Base-by-base conservation (phyloP, 2,888 invertebrate genomes). In the Philereme vetulata region DNA sequence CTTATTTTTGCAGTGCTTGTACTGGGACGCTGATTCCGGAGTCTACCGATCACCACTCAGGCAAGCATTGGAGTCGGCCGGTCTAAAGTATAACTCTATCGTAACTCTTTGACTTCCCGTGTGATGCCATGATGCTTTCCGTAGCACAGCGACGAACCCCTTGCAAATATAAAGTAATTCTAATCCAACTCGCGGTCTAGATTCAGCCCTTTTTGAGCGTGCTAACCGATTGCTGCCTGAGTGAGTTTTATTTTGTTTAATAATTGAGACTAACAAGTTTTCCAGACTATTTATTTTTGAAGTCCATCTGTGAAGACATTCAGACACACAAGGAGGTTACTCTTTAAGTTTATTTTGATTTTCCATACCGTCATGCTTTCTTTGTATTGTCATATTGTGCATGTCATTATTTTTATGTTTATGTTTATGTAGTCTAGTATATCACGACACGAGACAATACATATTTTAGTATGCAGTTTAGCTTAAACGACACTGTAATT, bases 1-100 rank as follows among this genome's bases (percentile, higher is more conserved):
- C 80, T 94, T 93, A 93, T 95, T 94, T 94, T 95, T 95, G 90
- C 95, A 95, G 95, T 95, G 95, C 94, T 94, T 95, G 94, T 94
- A 94, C 93, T 92, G 89, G 90, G 93, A 93, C 93, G 93, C 93
- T 93, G 95, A 95, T 93, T 93, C 94, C 92, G 93, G 94, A 93
- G 94, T 93, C 93, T 94, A 94, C 94, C 94, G 94, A 93, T 95
- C 94, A 89, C 95, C 95, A 93, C 93, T 95, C 94, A 95, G 95
- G 95, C 95, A 95, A 95, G 95, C 94, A 90, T 90, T 90, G 91
- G 91, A 91, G 90, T 87, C 89, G 83, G 90, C 90, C 90, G 90
- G 90, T 88, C 88, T 91, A 90, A 90, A 90, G 91, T 91, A 91
- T 84, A 55, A 55, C 55, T 55, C 86, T 83, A 86, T 78, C 82